A percentile compares a stretch with the other conserved stretches of the same genome.
Conservation (phyloP, 2,113 vertebrate species). For the Polyodon spathula region DNA sequence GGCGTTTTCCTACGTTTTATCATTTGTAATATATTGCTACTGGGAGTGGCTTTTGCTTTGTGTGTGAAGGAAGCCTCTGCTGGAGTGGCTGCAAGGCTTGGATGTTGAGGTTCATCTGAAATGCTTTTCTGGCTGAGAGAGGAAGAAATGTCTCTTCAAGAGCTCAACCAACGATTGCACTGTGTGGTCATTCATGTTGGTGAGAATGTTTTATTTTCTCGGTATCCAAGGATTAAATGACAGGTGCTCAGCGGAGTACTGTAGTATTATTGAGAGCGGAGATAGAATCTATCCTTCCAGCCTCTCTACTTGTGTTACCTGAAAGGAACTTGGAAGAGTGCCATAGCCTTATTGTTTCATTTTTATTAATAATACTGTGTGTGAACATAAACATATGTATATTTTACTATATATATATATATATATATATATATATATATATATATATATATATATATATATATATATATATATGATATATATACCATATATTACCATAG, state of each 20-base stretch:
- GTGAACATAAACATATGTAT: not conserved
- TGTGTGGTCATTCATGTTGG: conserved; percentile 87
- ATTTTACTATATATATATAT: not conserved
- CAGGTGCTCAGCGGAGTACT: no score
- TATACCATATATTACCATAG: no score
- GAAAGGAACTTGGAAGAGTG: not conserved
- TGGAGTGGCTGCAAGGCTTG: conserved; percentile 29
- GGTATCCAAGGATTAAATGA: no score
- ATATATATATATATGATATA: not conserved
- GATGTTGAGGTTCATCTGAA: conserved; percentile 57
- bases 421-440: not conserved
- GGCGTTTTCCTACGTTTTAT: conserved; percentile 19
- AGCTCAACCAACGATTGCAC: conserved; percentile 74
- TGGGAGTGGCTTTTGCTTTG: conserved; percentile 68
- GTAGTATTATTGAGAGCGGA: no score
- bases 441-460: not conserved
- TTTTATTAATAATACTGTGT: not conserved
- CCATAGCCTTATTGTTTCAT: not conserved
- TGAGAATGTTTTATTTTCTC: conserved; percentile 59
- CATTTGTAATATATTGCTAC: no score
- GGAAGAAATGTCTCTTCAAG: conserved; percentile 86
- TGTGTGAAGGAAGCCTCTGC: conserved; percentile 33
- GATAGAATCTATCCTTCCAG: not conserved
- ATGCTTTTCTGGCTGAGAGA: conserved; percentile 81
- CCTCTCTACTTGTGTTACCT: not conserved